Percentiles rank a stretch among this genome's conserved stretches.
Conservation (phyloP, 2,113 vertebrate species). For the Sander vitreus region DNA sequence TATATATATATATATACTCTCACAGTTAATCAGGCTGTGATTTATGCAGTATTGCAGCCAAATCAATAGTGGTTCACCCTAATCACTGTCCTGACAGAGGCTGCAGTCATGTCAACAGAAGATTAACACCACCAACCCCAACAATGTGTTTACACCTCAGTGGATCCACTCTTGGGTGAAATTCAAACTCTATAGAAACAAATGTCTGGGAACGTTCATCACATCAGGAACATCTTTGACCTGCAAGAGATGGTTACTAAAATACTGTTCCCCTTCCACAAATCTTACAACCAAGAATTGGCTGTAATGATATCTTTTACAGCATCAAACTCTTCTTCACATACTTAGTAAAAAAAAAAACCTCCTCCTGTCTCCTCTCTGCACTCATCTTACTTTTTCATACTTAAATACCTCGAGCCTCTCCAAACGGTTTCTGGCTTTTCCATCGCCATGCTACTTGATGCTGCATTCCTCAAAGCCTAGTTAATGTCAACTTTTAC, state of each 20-base stretch:
- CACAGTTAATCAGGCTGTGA: constrained; percentile 24
- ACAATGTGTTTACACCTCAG: constrained; percentile 2
- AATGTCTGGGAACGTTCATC: constrained; percentile 19
- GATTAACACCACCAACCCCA: constrained; percentile 29
- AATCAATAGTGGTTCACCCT: constrained; percentile 5
- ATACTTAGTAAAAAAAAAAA: constrained; percentile 32
- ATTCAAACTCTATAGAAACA: constrained; percentile 29
- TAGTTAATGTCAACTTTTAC: constrained; percentile 69
- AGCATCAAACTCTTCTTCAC: constrained; percentile 32
- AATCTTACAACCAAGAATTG: constrained; percentile 11
- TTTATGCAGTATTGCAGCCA: neutral
- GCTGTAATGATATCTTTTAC: constrained; percentile 13
- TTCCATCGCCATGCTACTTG: constrained; percentile 51
- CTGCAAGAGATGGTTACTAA: constrained; percentile 13
- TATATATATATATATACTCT: neutral
- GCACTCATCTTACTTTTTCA: constrained; percentile 15
- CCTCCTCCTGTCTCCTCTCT: neutral
- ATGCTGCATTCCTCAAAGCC: constrained; percentile 65
- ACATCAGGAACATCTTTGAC: constrained; percentile 3
- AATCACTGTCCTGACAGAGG: neutral
- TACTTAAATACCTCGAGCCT: constrained; percentile 23
- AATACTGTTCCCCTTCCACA: constrained; percentile 2
- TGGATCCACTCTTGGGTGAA: constrained; percentile 9
- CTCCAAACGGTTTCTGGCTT: constrained; percentile 49
- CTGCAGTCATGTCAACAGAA: constrained; percentile 29